Base-by-base conservation (phyloP, 2,888 invertebrate genomes). In the Perdita meconis region DNA sequence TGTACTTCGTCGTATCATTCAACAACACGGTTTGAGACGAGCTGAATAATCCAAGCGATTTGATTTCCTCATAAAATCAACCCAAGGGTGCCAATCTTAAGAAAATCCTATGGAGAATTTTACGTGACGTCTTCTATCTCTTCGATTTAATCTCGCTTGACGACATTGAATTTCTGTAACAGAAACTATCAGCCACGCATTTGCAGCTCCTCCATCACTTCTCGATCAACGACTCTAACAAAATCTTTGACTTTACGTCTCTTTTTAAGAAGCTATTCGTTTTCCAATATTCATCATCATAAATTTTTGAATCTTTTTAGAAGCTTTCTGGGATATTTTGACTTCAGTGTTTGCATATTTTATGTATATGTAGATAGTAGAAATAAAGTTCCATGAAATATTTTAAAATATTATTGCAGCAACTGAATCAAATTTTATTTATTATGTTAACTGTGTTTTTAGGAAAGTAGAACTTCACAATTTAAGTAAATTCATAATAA, bases 61-160 rank as follows among this genome's bases (percentile, higher is more conserved):
- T 51, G 24, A 63, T 24, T 38, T 26, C 16, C 12, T 38, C 63
- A 50, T 63, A 63, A 63, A 63, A 38, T 38, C 51, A 3, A 26
- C 6, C 38, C 38, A 51, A 24, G 16, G 34, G n/a, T 34, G 51
- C n/a, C 55, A 65, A 53, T 55, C 40, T 65, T 13, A 12, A 53
- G 55, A 44, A 55, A 65, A 65, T 38, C 34, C 26, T 19, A n/a
- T 8, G 42, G 13, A 44, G 30, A 53, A 44, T 53, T 65, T 65
- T 44, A 47, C n/a, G 53, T 2, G 30, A 19, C 42, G 42, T n/a
- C 55, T 42, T 30, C 30, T 19, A 8, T 10, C 30, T n/a, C 42
- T 13, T n/a, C 12, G 13, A 1, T 10, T 40, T 40, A 64, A 64
- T 30, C 42, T 40, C 26, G 30, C 19, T 44, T 6, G 16, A 44